These are phyloP conservation scores for Oophaga pumilio DNA, from an alignment of 2,113 vertebrate genomes.

Conservation along the genomic window DNA sequence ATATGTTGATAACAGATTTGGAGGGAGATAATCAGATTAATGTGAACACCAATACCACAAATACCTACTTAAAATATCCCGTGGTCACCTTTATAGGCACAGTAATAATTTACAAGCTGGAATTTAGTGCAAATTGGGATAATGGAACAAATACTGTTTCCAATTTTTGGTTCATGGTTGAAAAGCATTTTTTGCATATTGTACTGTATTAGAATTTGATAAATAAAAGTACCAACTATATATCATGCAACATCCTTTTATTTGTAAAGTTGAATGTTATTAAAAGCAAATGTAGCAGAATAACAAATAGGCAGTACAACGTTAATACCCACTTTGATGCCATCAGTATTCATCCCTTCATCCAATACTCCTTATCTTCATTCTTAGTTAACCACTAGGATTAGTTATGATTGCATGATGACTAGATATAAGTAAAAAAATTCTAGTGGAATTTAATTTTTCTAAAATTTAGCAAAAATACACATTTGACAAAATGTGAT, in stretches of 20 bases:
- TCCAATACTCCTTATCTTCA: too few relatives aligned
- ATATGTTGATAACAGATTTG: constrained; percentile 33
- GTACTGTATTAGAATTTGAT: neutral
- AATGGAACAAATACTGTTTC: neutral
- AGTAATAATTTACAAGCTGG: constrained; percentile 5
- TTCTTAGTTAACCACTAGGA: too few relatives aligned
- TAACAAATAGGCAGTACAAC: neutral
- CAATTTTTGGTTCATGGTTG: neutral
- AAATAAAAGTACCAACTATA: neutral
- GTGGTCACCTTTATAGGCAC: neutral
- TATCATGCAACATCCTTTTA: neutral
- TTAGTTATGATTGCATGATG: too few relatives aligned
- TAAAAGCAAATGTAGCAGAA: too few relatives aligned
- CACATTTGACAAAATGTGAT: too few relatives aligned
- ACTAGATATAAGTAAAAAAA: too few relatives aligned
- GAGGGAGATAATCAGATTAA: constrained; percentile 42
- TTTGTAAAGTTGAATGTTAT: neutral
- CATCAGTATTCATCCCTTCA: neutral
- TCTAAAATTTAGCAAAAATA: too few relatives aligned
- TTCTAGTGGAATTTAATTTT: too few relatives aligned
- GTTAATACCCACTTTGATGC: neutral
- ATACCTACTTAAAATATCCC: neutral
- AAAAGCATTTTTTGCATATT: neutral
- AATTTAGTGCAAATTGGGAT: neutral
- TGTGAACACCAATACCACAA: constrained; percentile 9